Evolutionary conservation across 1,140 invertebrate species (phyloP).

Genomic region (Chironomus tepperi): DNA sequence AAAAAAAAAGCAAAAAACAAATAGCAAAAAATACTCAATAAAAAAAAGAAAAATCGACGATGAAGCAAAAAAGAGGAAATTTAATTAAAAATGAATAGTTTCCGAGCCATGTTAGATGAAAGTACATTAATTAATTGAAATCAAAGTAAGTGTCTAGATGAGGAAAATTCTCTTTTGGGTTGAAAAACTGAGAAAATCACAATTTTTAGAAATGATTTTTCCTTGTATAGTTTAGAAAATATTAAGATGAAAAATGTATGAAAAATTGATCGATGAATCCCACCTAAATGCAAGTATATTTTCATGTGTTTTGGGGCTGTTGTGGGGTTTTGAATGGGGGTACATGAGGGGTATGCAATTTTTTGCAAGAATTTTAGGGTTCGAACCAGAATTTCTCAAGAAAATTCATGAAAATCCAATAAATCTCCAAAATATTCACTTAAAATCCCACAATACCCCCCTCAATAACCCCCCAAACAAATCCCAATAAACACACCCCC

Average conservation of each 20-base stretch:
- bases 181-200: too few relatives aligned
- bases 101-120: slow-evolving; percentile 1
- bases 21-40: background rate
- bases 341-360: too few relatives aligned
- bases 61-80: background rate
- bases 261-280: background rate
- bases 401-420: too few relatives aligned
- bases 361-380: too few relatives aligned
- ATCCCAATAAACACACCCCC: background rate
- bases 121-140: background rate
- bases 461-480: too few relatives aligned
- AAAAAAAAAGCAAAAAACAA: too few relatives aligned
- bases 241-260: background rate
- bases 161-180: background rate
- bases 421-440: too few relatives aligned
- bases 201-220: background rate
- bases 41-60: background rate
- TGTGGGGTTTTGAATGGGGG: too few relatives aligned
- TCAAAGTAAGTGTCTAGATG: slow-evolving; percentile 7
- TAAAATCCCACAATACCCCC: too few relatives aligned
- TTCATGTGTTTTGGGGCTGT: too few relatives aligned
- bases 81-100: background rate
- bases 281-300: background rate
- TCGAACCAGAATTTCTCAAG: too few relatives aligned
- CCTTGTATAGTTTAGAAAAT: background rate